Base-by-base conservation (phyloP, 2,797 vertebrate genomes). In the Microtus californicus region DNA sequence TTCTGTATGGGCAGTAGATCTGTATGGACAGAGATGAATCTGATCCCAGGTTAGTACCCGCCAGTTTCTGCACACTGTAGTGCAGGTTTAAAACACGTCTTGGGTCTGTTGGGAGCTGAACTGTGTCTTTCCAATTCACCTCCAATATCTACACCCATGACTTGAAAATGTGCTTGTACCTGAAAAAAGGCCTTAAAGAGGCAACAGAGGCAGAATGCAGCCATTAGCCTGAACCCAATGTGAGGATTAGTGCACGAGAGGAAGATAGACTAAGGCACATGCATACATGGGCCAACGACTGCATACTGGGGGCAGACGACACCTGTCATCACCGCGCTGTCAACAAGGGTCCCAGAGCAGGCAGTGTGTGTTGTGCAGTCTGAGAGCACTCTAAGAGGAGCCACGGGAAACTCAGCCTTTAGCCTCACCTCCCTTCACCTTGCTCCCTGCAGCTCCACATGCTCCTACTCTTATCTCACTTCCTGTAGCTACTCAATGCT, bases 331-430 rank as follows among this genome's bases (percentile, higher is more conserved):
- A 19, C 29, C 7, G 9, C 31, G 9, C 6, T 3, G 67, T n/a
- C 14, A 12, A n/a, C 79, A 23, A 12, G 14, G 29, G 31, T 27
- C 29, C 4, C 2, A 21, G 9, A 1, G 7, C 2, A 31, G 31
- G 40, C 31, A 21, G 9, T 5, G 2, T 0, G 9, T 2, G 40
- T 2, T 51, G 11, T 51, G 48, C 2, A 37, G 27, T 19, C 40
- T 27, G 29, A 21, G 5, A 3, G 29, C 5, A 6, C 12, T 56
- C 29, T 7, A 7, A 34, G 34, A 59, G 31, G 3, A 85, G 51
- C 25, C 48, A 15, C 2, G 25, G 34, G 6, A 31, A 31, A n/a
- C 14, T 48, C 4, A 2, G 10, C 21, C 61, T 25, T 25, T 14
- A 23, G 11, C 19, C 63, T n/a, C 82, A 48, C 19, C 34, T 31